Percentiles rank a stretch among this genome's conserved stretches.
Conservation (phyloP, 2,113 vertebrate genomes). For the Acanthochromis polyacanthus region DNA sequence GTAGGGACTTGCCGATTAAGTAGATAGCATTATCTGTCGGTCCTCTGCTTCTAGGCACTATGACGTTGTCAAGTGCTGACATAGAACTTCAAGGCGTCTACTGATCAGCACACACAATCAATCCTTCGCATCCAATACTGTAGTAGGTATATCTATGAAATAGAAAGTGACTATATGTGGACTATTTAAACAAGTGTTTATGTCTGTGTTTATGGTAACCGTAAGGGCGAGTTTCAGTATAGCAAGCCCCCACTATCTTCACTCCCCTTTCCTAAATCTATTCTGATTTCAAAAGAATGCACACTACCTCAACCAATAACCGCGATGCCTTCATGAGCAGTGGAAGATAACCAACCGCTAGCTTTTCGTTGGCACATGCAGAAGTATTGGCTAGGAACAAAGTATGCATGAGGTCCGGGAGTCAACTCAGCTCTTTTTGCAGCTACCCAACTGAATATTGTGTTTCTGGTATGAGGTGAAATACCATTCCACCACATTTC, state of each 20-base stretch:
- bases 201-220: background rate
- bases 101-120: slow-evolving; percentile 7
- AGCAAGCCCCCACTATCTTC: background rate
- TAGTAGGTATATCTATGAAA: background rate
- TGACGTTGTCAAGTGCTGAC: slow-evolving; percentile 21
- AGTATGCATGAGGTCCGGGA: slow-evolving; percentile 8
- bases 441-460: slow-evolving; percentile 17
- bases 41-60: slow-evolving; percentile 3
- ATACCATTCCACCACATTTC: slow-evolving; percentile 42
- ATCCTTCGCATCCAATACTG: background rate
- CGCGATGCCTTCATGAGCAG: background rate
- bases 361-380: background rate
- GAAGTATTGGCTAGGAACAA: slow-evolving; percentile 4
- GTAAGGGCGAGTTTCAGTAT: background rate
- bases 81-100: background rate
- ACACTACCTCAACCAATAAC: background rate
- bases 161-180: too few species aligned
- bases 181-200: too few species aligned
- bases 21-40: slow-evolving; percentile 19
- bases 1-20: slow-evolving; percentile 30
- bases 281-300: background rate
- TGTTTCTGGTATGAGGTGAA: slow-evolving; percentile 50
- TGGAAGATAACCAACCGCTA: slow-evolving; percentile 4
- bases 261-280: background rate
- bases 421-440: slow-evolving; percentile 9